Evolutionary conservation across 2,797 vertebrate genomes (phyloP).

Genomic region (Scarus forsteni): DNA sequence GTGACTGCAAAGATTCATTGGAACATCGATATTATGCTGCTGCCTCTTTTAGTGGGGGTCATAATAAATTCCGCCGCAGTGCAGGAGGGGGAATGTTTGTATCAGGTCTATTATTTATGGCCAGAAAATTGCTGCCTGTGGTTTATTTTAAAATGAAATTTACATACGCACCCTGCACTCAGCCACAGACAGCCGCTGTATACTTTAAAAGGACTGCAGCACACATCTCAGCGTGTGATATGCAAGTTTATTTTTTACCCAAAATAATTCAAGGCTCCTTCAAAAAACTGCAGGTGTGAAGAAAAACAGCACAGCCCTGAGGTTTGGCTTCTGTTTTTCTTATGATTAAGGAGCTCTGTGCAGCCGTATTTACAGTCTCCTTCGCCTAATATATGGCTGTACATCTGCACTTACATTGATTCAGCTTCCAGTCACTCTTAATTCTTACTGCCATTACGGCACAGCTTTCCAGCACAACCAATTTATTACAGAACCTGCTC

Average conservation of each 20-base stretch:
- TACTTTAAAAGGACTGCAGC: slow-evolving; percentile 32
- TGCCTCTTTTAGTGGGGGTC: slow-evolving; percentile 58
- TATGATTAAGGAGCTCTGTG: slow-evolving; percentile 54
- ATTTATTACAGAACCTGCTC: slow-evolving; percentile 60
- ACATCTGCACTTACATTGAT: slow-evolving; percentile 64
- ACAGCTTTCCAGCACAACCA: slow-evolving; percentile 56
- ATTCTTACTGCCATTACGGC: slow-evolving; percentile 50
- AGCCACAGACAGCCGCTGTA: slow-evolving; percentile 21
- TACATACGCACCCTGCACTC: slow-evolving; percentile 61
- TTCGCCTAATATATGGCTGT: slow-evolving; percentile 56
- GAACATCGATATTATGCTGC: slow-evolving; percentile 63
- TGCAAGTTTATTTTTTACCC: slow-evolving; percentile 5
- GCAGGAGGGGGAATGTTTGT: slow-evolving; percentile 75
- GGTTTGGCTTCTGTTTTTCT: slow-evolving; percentile 13
- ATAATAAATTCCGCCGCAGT: slow-evolving; percentile 77
- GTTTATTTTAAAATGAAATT: slow-evolving; percentile 75
- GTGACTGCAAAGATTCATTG: slow-evolving; percentile 69
- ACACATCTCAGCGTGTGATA: slow-evolving; percentile 36
- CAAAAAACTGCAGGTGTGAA: slow-evolving; percentile 10
- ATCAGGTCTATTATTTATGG: slow-evolving; percentile 80
- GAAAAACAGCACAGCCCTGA: background rate
- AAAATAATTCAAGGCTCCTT: slow-evolving; percentile 19
- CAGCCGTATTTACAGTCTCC: slow-evolving; percentile 54
- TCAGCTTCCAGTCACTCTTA: slow-evolving; percentile 56
- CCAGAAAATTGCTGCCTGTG: slow-evolving; percentile 73